A percentile compares a stretch with the other conserved stretches of the same genome.
phyloP scores from a whole-genome alignment of 2,113 vertebrate species.

The Procavia capensis region DNA sequence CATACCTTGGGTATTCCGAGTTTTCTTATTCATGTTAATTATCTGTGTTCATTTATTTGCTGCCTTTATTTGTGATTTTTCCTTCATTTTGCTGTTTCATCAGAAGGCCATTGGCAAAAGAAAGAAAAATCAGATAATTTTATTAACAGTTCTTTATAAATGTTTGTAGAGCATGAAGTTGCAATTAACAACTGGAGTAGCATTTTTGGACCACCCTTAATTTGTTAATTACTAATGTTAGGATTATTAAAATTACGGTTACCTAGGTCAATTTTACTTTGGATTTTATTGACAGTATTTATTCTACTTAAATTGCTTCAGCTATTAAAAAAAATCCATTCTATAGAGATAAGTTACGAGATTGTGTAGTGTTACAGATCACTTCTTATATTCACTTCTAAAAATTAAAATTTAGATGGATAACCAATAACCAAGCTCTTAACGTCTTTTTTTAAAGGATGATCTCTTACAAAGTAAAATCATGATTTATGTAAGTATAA shows the following conservation, averaged over 20 bases:
- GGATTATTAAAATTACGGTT: constrained; percentile 42
- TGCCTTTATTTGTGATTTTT: constrained; percentile 8
- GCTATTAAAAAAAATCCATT: constrained; percentile 49
- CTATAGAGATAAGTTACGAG: neutral
- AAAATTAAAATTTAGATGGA: neutral
- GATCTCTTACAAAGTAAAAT: constrained; percentile 17
- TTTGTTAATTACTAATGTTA: constrained; percentile 45
- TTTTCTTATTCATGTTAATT: constrained; percentile 46
- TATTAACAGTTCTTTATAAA: constrained; percentile 5
- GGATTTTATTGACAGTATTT: constrained; percentile 52
- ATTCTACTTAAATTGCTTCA: constrained; percentile 57
- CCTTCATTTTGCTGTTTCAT: constrained; percentile 44
- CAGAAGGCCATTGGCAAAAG: neutral
- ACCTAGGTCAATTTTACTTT: constrained; percentile 59
- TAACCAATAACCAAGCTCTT: constrained; percentile 7
- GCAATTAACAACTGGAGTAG: constrained; percentile 34
- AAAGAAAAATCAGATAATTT: constrained; percentile 52
- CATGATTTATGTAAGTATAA: constrained; percentile 38
- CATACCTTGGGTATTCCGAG: constrained; percentile 13
- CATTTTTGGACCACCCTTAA: constrained; percentile 22
- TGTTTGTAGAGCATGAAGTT: constrained; percentile 39
- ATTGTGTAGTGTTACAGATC: neutral
- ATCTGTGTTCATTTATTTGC: neutral
- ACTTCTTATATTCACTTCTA: constrained; percentile 34
- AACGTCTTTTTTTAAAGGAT: constrained; percentile 7